Percentiles rank a stretch among this genome's conserved stretches.
These are phyloP conservation scores for Dysdera silvatica DNA, from an alignment of 1,140 invertebrate genomes.

Conservation along the genomic window DNA sequence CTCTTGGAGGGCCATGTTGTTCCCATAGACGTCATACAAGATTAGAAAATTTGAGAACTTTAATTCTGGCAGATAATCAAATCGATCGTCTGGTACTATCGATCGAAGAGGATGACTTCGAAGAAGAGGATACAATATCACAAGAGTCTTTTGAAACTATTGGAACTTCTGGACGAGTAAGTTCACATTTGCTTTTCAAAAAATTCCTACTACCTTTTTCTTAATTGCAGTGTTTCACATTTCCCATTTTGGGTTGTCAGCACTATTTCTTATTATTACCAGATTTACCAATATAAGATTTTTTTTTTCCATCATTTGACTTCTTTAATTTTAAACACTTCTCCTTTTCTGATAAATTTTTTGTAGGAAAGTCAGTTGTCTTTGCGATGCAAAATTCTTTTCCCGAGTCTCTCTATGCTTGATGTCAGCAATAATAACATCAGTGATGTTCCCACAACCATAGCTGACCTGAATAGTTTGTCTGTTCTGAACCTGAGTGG, in stretches of 20 bases:
- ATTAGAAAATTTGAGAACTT: slow-evolving; percentile 67
- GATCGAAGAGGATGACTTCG: slow-evolving; percentile 54
- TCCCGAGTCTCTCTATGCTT: slow-evolving; percentile 88
- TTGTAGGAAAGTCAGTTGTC: slow-evolving; percentile 33
- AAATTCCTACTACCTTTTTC: not conserved
- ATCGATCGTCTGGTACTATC: slow-evolving; percentile 66
- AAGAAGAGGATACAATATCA: slow-evolving; percentile 24
- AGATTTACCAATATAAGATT: not conserved
- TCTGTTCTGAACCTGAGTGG: slow-evolving; percentile 90
- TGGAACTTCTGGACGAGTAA: slow-evolving; percentile 20
- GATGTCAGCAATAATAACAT: slow-evolving; percentile 86
- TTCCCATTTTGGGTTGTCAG: too few species aligned
- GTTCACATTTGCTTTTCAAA: not conserved
- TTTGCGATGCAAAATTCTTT: slow-evolving; percentile 56
- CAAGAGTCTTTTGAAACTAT: slow-evolving; percentile 27
- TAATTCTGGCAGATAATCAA: slow-evolving; percentile 78
- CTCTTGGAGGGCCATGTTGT: slow-evolving; percentile 47
- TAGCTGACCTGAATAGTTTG: slow-evolving; percentile 77
- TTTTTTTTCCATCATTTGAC: too few species aligned
- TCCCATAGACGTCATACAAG: slow-evolving; percentile 69
- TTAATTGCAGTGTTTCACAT: not conserved
- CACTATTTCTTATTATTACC: not conserved
- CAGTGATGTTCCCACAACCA: slow-evolving; percentile 66
- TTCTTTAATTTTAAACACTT: too few species aligned
- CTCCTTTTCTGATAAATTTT: too few species aligned